Percentiles rank a stretch among this genome's conserved stretches.
These are phyloP conservation scores for Setophaga kirtlandii DNA, from an alignment of 2,113 vertebrate species.

Conservation along the genomic window DNA sequence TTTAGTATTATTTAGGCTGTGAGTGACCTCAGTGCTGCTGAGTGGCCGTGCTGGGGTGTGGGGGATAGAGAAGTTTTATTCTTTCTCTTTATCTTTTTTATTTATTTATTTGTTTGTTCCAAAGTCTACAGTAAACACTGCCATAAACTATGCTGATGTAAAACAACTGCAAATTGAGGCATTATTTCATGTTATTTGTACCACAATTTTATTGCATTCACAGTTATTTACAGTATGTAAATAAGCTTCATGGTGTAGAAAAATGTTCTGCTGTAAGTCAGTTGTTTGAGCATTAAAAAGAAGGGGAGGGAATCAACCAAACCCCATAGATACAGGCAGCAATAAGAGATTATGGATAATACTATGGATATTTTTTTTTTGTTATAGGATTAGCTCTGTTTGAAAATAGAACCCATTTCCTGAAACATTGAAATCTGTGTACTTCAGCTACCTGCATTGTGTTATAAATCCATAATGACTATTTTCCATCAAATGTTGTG, in stretches of 20 bases:
- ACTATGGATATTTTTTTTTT: neutral
- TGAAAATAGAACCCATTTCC: constrained; percentile 47
- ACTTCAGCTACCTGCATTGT: constrained; percentile 54
- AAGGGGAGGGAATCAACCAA: neutral
- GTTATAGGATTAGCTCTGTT: constrained; percentile 57
- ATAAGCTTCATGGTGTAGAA: constrained; percentile 46
- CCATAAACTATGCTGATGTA: constrained; percentile 60
- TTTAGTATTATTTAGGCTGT: neutral
- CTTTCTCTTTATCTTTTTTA: neutral
- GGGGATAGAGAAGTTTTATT: neutral
- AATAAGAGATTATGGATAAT: constrained; percentile 42
- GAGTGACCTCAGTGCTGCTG: neutral
- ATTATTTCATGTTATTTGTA: constrained; percentile 69
- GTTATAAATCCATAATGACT: constrained; percentile 58
- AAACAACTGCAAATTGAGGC: constrained; percentile 63
- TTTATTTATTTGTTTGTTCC: constrained; percentile 43
- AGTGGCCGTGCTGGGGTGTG: too few species aligned
- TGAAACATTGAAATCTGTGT: constrained; percentile 38
- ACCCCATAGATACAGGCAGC: neutral
- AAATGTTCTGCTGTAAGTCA: constrained; percentile 65
- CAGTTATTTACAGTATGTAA: constrained; percentile 71
- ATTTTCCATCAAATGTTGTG: constrained; percentile 28
- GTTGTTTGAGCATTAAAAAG: constrained; percentile 28
- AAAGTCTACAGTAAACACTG: constrained; percentile 25
- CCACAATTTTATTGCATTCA: constrained; percentile 62